Percentiles rank a stretch among this genome's conserved stretches.
phyloP scores from a whole-genome alignment of 2,113 vertebrate genomes.

The Solenodon paradoxus region DNA sequence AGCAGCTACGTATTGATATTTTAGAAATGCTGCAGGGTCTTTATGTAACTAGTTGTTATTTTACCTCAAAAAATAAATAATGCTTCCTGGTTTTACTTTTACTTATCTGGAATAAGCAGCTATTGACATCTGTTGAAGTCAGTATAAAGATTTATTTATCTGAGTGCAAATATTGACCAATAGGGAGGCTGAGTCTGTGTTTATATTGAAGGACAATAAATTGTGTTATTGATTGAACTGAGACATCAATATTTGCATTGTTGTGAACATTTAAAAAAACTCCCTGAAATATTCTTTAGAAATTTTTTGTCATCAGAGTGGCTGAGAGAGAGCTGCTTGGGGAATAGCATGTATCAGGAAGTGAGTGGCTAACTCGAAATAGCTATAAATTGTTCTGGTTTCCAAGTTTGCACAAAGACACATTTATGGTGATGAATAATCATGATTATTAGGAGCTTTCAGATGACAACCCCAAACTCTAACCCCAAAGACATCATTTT shows the following conservation, averaged over 20 bases:
- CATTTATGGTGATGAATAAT: conserved; percentile 26
- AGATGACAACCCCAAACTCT: background rate
- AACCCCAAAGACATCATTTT: background rate
- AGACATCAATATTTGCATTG: conserved; percentile 85
- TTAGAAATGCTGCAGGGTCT: conserved; percentile 79
- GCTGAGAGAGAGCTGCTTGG: background rate
- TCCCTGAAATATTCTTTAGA: conserved; percentile 81
- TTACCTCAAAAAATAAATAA: conserved; percentile 85
- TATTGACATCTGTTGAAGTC: conserved; percentile 82
- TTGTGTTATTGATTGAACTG: conserved; percentile 82
- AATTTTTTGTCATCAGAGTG: background rate
- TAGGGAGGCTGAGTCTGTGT: conserved; percentile 83
- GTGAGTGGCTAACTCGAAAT: background rate
- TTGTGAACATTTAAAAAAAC: conserved; percentile 86
- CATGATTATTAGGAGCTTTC: conserved; percentile 45
- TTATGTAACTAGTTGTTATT: conserved; percentile 86
- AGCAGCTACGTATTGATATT: conserved; percentile 83
- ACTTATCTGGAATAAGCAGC: conserved; percentile 85
- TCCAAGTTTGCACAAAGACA: conserved; percentile 47
- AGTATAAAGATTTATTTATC: conserved; percentile 88
- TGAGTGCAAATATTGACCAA: conserved; percentile 85
- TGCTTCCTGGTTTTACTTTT: conserved; percentile 83
- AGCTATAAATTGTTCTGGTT: conserved; percentile 56
- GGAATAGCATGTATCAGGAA: conserved; percentile 40
- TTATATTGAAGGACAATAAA: conserved; percentile 88